Evolutionary conservation across 2,888 invertebrate genomes (phyloP), one percentile per base, ranked within the genome.

Genomic region (Tipula helvola): DNA sequence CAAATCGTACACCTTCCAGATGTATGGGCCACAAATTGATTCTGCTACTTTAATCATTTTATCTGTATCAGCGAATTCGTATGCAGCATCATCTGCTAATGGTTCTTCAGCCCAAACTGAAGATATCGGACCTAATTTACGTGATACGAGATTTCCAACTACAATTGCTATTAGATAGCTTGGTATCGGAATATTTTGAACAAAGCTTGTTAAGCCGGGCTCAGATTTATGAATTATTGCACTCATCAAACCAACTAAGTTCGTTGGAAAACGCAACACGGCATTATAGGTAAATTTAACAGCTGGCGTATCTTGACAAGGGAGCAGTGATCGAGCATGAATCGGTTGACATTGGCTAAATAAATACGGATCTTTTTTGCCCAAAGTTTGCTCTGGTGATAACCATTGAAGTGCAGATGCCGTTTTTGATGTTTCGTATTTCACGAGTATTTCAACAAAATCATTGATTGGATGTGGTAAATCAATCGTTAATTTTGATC

Each of bases 331-430:
- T 84, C 98, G 94, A 0, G 97, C 97, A 92, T 97, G 97, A 88
- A 97, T 97, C 2, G 97, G 95, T 95, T 96, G 95, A 90, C 96
- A 96, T 90, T 96, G 96, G 88, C 96, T 96, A 92, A 96, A 96
- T 89, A 98, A 91, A 90, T 96, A 98, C 0, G 98, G 98, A 90
- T 96, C 94, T 88, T 94, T 93, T 90, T 97, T 96, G 87, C 97
- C 98, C 10, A 96, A 94, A 0, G 98, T 99, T 92, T 98, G 97
- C 88, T 94, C 94, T 0, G 97, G 95, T 36, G 93, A 93, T 88
- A 99, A 91, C 98, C 98, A 99, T 91, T 98, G 97, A 86, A 99
- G 92, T 0, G 96, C 98, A 86, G 96, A 95, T 0, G 97, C 96
- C 13, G 93, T 91, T 1, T 95, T 94, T n/a, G 94, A 93, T 0